Percentiles rank a stretch among this genome's conserved stretches.
Evolutionary conservation across 2,113 vertebrate species (phyloP).

Genomic region (Mionectes macconnelli): DNA sequence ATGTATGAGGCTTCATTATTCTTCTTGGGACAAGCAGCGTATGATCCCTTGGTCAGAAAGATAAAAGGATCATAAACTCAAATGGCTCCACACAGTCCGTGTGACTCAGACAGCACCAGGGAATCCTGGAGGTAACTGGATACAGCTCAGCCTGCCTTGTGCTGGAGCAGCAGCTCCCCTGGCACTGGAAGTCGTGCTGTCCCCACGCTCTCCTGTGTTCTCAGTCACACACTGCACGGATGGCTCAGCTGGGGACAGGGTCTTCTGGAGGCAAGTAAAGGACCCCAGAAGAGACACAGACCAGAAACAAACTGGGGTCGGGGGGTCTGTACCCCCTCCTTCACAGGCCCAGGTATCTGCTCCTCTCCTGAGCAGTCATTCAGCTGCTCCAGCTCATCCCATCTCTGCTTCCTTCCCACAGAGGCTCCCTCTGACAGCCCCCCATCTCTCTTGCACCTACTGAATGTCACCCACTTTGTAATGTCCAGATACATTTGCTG

Average conservation of each 20-base stretch:
- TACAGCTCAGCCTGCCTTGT: not conserved
- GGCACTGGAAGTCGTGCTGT: not conserved
- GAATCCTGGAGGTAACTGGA: not conserved
- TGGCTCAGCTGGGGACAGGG: not conserved
- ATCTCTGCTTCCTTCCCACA: not conserved
- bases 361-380: not conserved
- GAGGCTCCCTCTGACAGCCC: not conserved
- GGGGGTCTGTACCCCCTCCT: not conserved
- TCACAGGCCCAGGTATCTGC: not conserved
- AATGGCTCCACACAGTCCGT: not conserved
- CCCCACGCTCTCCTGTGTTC: not conserved
- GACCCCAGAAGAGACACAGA: not conserved
- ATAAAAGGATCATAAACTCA: conserved; percentile 25
- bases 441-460: not conserved
- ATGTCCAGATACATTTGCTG: not conserved
- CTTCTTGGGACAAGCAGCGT: not conserved
- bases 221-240: not conserved
- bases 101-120: not conserved
- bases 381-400: not conserved
- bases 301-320: not conserved
- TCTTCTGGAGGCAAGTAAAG: not conserved
- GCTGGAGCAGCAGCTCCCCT: not conserved
- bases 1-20: conserved; percentile 26
- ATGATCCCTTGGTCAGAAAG: not conserved
- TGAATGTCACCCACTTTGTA: not conserved